A percentile compares a stretch with the other conserved stretches of the same genome.
These are phyloP conservation scores for Marasmarcha lunaedactyla DNA, from an alignment of 2,888 invertebrate genomes.

Conservation along the genomic window DNA sequence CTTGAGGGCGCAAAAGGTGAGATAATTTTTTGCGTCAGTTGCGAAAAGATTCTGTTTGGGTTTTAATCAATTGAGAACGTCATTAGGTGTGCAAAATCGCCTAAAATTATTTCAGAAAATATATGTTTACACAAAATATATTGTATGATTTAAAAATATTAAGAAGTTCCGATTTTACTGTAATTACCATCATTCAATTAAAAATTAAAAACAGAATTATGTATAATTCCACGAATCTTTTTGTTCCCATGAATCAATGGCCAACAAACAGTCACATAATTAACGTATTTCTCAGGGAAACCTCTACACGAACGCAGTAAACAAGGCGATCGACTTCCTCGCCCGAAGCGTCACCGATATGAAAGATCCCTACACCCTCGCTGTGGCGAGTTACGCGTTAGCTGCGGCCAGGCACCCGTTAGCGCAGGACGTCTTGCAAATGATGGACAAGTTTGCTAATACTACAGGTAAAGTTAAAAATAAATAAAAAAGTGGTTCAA, in stretches of 20 bases:
- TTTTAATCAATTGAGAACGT: too few relatives aligned
- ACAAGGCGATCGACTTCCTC: slow-evolving; percentile 83
- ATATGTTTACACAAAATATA: not conserved
- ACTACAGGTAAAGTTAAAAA: slow-evolving; percentile 39
- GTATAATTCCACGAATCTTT: too few relatives aligned
- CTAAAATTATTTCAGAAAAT: too few relatives aligned
- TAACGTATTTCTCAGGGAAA: slow-evolving; percentile 30
- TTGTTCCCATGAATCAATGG: too few relatives aligned
- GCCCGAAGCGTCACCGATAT: slow-evolving; percentile 73
- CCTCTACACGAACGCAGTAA: slow-evolving; percentile 75
- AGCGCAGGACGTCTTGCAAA: slow-evolving; percentile 70
- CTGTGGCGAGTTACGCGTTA: slow-evolving; percentile 82
- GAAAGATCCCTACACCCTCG: slow-evolving; percentile 77
- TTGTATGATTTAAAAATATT: too few relatives aligned
- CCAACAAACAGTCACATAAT: too few relatives aligned
- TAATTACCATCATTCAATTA: too few relatives aligned
- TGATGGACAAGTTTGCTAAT: slow-evolving; percentile 59
- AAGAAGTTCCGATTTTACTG: too few relatives aligned
- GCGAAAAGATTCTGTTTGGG: too few relatives aligned
- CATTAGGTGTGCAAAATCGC: too few relatives aligned
- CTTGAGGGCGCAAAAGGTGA: slow-evolving; percentile 74
- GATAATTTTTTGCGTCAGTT: too few relatives aligned
- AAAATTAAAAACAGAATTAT: too few relatives aligned
- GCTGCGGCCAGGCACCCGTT: slow-evolving; percentile 80
- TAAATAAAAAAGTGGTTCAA: not conserved